Conservation (phyloP, 2,888 invertebrate genomes). For the Eristalinus aeneus region DNA sequence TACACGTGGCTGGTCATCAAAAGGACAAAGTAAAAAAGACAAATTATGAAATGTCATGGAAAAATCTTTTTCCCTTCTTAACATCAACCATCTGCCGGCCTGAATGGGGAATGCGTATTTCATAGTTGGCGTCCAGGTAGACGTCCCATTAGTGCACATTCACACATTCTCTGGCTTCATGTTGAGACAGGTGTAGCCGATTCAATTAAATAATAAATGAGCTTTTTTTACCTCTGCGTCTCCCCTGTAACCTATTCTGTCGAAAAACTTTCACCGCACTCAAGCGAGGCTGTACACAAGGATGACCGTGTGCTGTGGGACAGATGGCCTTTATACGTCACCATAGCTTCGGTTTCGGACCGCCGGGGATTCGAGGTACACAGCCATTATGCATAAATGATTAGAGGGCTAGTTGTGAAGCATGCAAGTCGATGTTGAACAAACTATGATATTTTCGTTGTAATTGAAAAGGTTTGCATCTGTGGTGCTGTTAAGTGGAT, state of each 20-base stretch:
- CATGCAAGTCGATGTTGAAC: conserved; percentile 13
- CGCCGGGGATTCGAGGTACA: conserved; percentile 24
- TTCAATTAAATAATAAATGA: conserved; percentile 67
- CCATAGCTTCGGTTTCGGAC: background rate
- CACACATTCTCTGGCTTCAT: conserved; percentile 2
- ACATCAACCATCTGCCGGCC: conserved; percentile 37
- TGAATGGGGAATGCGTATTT: conserved; percentile 37
- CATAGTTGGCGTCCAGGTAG: conserved; percentile 30
- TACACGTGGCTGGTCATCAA: conserved; percentile 49
- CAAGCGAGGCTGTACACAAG: background rate
- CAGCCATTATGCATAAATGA: conserved; percentile 37
- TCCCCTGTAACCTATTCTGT: conserved; percentile 30
- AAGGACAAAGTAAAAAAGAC: background rate
- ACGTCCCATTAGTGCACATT: conserved; percentile 39
- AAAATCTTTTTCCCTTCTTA: conserved; percentile 3
- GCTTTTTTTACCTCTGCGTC: conserved; percentile 35
- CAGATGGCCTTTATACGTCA: conserved; percentile 17
- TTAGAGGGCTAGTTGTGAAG: conserved; percentile 21
- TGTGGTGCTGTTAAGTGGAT: background rate
- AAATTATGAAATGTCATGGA: conserved; percentile 11
- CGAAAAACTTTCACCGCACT: conserved; percentile 44
- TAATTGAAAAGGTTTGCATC: background rate
- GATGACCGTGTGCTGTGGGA: background rate
- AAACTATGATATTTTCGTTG: conserved; percentile 4
- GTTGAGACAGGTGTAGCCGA: conserved; percentile 44